Base-by-base conservation (phyloP, 23 tunicate genomes). In the Corella eumyota region DNA sequence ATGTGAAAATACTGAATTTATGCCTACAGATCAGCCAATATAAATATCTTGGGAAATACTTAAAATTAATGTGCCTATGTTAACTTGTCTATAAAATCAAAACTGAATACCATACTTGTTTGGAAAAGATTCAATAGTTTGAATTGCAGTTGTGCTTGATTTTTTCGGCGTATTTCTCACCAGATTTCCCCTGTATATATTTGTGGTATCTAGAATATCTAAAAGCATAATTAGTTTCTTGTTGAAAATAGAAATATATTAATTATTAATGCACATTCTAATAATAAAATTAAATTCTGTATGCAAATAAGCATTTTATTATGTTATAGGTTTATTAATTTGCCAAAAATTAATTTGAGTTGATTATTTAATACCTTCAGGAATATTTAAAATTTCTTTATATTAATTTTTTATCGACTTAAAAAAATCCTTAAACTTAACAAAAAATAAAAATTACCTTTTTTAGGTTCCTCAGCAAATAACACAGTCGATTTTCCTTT, bases 381-480 rank as follows among this genome's bases (percentile, higher is more conserved):
- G 34, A 58, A 30, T 31, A n/a, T 58, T 13, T 58, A 9, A 9
- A 40, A 40, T 11, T 9, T n/a, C n/a, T n/a, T n/a, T n/a, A n/a
- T n/a, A n/a, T n/a, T n/a, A n/a, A n/a, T n/a, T n/a, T n/a, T n/a
- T n/a, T n/a, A n/a, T n/a, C n/a, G n/a, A n/a, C n/a, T n/a, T n/a
- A n/a, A n/a, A n/a, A n/a, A n/a, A n/a, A n/a, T n/a, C n/a, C n/a
- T n/a, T n/a, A n/a, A 59, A 26, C 9, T 25, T 20, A 44, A 44
- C 15, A 11, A 11, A 11, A 11, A 15, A 34, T 34, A 4, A 11
- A 50, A 1, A 2, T 27, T 66, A 72, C 78, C 69, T 72, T 35
- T 50, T 49, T 72, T 63, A 33, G 78, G 78, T 72, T 72, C 78
- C 32, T 72, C 78, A 1, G 78, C 78, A 72, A 72, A 72, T 30